phyloP scores from a whole-genome alignment of 2,888 invertebrate genomes.

The Dinocampus coccinellae region DNA sequence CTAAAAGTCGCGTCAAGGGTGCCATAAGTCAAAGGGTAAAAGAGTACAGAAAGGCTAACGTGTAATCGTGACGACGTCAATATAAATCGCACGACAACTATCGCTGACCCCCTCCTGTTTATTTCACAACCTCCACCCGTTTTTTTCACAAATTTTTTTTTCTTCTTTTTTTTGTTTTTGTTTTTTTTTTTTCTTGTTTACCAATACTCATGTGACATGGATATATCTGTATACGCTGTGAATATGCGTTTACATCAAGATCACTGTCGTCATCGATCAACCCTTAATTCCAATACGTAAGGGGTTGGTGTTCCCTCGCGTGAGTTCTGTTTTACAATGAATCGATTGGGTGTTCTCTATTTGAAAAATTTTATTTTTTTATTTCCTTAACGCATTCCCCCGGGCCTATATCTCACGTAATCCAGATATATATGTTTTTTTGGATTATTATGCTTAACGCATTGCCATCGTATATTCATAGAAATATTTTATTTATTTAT shows the following conservation, averaged over 20 bases:
- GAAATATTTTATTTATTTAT: no score
- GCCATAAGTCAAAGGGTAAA: constrained; percentile 48
- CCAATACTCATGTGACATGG: background rate
- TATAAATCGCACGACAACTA: constrained; percentile 34
- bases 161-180: no score
- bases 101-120: background rate
- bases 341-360: background rate
- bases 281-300: constrained; percentile 41
- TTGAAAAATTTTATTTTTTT: constrained; percentile 3
- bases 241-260: constrained; percentile 31
- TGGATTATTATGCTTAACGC: background rate
- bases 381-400: background rate
- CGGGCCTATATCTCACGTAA: constrained; percentile 30
- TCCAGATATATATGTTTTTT: constrained; percentile 28
- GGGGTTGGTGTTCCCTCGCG: constrained; percentile 6
- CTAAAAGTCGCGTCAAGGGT: constrained; percentile 51
- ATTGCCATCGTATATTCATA: constrained; percentile 5
- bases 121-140: background rate
- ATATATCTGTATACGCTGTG: constrained; percentile 15
- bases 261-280: constrained; percentile 41
- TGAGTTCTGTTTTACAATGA: constrained; percentile 21
- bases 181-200: no score
- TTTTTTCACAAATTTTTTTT: background rate
- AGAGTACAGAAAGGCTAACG: constrained; percentile 43
- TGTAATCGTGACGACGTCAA: constrained; percentile 36